Base-by-base conservation (phyloP, 2,888 invertebrate genomes). In the Poecilus cupreus region DNA sequence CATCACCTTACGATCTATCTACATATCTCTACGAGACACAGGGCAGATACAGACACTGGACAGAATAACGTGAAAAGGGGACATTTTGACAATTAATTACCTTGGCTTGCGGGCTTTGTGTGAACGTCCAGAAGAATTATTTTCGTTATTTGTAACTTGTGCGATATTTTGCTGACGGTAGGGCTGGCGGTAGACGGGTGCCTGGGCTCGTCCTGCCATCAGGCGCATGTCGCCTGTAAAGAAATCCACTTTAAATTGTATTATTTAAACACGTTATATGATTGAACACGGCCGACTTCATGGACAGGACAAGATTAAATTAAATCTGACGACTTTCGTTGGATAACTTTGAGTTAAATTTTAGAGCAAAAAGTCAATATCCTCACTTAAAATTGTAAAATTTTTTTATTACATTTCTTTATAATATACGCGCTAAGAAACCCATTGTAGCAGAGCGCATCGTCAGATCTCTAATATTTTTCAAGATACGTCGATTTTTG, bases 151-250 rank as follows among this genome's bases (percentile, higher is more conserved):
- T 68, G 84, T 81, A 18, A 80, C 82, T 82, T 86, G 86, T 72
- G 82, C 83, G 68, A 83, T 83, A 81, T 26, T 82, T 51, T 83
- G 84, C 37, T 83, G 84, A 39, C 84, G 83, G n/a, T 85, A 82
- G 64, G 85, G 83, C 84, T 87, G 88, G 83, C 88, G 83, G 82
- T 87, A 88, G 39, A 86, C 83, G 77, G 84, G 85, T 6, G 87
- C 87, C 82, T 87, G 89, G 20, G 86, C 85, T 82, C 88, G 85
- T 75, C 86, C 86, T n/a, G 87, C 81, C 79, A 87, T 83, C 78
- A 87, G 83, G 83, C 88, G 85, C 75, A 85, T 85, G 83, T 89
- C 89, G 70, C 85, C 87, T 87, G 81, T 20, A 13, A 72, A 46
- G 11, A 46, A 39, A 60, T 60, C 8, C 0, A 3, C 72, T 81